phyloP scores from a whole-genome alignment of 2,888 invertebrate species.

The Brachypalpus laphriformis region DNA sequence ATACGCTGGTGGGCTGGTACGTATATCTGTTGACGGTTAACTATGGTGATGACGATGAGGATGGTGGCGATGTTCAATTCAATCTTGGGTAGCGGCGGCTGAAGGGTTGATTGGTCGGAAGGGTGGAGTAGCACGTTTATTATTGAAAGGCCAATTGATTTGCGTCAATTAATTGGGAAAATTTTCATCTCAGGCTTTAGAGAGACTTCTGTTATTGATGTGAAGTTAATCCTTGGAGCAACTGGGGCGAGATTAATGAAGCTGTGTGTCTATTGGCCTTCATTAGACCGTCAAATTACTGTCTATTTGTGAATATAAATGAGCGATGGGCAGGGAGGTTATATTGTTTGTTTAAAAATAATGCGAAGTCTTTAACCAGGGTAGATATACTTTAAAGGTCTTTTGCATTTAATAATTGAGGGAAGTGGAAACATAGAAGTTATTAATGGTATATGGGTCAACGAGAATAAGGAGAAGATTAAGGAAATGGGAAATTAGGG shows the following conservation, averaged over 20 bases:
- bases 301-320: conserved; percentile 27
- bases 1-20: background rate
- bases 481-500: too few relatives aligned
- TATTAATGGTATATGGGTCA: too few relatives aligned
- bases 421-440: too few relatives aligned
- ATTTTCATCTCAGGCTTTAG: conserved; percentile 35
- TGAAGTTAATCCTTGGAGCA: conserved; percentile 36
- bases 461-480: too few relatives aligned
- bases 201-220: conserved; percentile 44
- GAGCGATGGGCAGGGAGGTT: background rate
- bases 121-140: conserved; percentile 11
- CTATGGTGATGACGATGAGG: conserved; percentile 3
- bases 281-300: conserved; percentile 33
- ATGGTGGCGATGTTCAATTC: background rate
- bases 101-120: background rate
- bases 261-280: background rate
- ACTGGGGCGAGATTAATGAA: conserved; percentile 37
- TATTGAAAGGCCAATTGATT: conserved; percentile 45
- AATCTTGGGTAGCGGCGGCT: background rate
- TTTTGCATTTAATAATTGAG: too few relatives aligned
- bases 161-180: conserved; percentile 43
- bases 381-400: too few relatives aligned
- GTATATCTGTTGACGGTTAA: conserved; percentile 3
- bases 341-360: too few relatives aligned
- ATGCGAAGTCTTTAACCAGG: too few relatives aligned